phyloP scores from a whole-genome alignment of 2,797 vertebrate species.

The Glossophaga mutica region DNA sequence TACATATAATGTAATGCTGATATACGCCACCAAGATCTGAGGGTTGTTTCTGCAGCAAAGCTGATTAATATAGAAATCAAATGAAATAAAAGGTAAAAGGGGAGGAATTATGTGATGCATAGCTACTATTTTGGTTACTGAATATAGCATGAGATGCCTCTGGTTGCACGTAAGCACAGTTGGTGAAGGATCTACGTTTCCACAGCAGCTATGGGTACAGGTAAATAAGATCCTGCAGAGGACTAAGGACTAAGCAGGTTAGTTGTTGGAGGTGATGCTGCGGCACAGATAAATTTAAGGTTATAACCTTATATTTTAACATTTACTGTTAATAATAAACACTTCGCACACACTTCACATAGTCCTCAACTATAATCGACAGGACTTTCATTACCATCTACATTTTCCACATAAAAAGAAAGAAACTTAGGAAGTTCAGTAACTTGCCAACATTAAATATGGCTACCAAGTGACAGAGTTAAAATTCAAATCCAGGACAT shows the following conservation, averaged over 20 bases:
- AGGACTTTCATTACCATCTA: not conserved
- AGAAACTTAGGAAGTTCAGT: not conserved
- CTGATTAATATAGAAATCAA: not conserved
- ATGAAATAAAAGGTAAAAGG: not conserved
- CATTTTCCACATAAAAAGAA: not conserved
- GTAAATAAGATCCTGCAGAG: not conserved
- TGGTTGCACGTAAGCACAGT: not conserved
- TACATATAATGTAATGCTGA: not conserved
- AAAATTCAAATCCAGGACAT: not conserved
- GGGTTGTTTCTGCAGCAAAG: not conserved
- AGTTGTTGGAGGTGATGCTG: not conserved
- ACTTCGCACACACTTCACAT: not conserved
- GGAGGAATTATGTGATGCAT: not conserved
- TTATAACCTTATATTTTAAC: not conserved
- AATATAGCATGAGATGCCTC: not conserved
- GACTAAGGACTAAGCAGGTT: not conserved
- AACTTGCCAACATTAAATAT: not conserved
- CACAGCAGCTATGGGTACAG: too few relatives aligned
- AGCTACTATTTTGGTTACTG: not conserved
- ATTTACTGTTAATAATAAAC: not conserved
- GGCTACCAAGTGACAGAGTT: not conserved
- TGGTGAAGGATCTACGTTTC: not conserved
- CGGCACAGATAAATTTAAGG: not conserved
- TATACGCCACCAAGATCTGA: not conserved
- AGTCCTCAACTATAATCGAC: not conserved